Evolutionary conservation across 2,797 vertebrate genomes (phyloP).

Genomic region (Pempheris klunzingeri): DNA sequence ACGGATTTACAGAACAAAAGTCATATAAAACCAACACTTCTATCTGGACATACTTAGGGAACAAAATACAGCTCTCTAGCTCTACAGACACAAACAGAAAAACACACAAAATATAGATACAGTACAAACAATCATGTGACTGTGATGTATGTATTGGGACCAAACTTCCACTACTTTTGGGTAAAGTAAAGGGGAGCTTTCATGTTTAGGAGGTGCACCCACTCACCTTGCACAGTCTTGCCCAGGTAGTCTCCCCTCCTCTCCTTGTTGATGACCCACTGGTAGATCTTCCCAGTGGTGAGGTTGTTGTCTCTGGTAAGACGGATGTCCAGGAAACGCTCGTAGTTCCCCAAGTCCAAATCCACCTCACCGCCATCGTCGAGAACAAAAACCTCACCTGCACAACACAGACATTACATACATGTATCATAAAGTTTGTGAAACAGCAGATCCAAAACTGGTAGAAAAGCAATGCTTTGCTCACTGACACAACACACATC

Average conservation of each 20-base stretch:
- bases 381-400: slow-evolving; percentile 97
- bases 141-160: background rate
- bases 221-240: slow-evolving; percentile 94
- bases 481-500: background rate
- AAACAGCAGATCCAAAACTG: background rate
- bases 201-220: no score
- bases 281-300: slow-evolving; percentile 98
- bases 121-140: background rate
- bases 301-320: slow-evolving; percentile 97
- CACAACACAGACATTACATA: background rate
- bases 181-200: no score
- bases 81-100: background rate
- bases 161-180: no score
- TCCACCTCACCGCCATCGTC: slow-evolving; percentile 98
- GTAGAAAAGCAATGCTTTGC: background rate
- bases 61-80: background rate
- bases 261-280: slow-evolving; percentile 97
- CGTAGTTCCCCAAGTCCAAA: slow-evolving; percentile 96
- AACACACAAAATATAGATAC: no score
- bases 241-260: slow-evolving; percentile 96
- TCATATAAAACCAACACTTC: background rate
- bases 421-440: background rate
- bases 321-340: slow-evolving; percentile 95
- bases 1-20: background rate
- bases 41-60: background rate